Evolutionary conservation across 1,140 invertebrate genomes (phyloP).

Genomic region (Aphidius ervi): DNA sequence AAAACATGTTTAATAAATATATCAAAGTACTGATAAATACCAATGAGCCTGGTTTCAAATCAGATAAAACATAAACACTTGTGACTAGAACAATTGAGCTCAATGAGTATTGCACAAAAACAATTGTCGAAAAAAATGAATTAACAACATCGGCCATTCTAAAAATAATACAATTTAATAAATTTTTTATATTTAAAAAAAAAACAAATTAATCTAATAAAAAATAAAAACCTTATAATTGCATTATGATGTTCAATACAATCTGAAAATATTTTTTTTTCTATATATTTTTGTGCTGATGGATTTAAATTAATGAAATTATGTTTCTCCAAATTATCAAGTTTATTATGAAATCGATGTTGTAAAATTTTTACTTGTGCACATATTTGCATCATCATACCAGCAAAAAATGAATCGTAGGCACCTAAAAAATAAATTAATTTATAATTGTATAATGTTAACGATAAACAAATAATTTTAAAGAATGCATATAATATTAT

Average conservation of each 20-base stretch:
- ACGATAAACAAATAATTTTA: too few relatives aligned
- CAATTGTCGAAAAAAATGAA: neutral
- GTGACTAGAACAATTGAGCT: constrained; percentile 8
- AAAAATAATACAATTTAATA: neutral
- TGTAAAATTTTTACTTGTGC: constrained; percentile 2
- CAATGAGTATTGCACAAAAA: constrained; percentile 9
- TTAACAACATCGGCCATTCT: neutral
- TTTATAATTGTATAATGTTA: too few relatives aligned
- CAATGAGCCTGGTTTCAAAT: neutral
- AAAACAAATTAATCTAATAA: neutral
- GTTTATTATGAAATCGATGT: neutral
- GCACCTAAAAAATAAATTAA: neutral
- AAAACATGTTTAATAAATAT: neutral
- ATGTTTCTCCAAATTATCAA: neutral
- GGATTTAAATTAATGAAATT: neutral
- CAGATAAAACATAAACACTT: constrained; percentile 3
- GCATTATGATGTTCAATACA: constrained; percentile 7
- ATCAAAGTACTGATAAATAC: neutral
- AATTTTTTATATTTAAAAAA: neutral
- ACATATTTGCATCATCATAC: constrained; percentile 10
- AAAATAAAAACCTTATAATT: constrained; percentile 1
- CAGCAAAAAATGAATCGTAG: constrained; percentile 7
- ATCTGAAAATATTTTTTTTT: constrained; percentile 5
- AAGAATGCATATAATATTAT: too few relatives aligned
- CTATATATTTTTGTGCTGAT: neutral